These are phyloP conservation scores for Brachyhypopomus occidentalis DNA, from an alignment of 2,113 vertebrate genomes.

Conservation along the genomic window DNA sequence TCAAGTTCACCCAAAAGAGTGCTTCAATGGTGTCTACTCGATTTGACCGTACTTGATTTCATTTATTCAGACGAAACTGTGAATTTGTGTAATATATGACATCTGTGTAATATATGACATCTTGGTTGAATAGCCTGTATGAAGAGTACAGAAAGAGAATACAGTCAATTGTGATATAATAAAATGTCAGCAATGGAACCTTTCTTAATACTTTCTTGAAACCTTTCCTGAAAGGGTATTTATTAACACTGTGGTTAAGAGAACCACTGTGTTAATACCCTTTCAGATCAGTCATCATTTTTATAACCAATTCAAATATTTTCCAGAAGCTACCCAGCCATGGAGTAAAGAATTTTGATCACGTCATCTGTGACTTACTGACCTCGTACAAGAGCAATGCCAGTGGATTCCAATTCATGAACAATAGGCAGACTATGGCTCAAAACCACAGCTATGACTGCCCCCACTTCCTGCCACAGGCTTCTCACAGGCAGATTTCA, in stretches of 20 bases:
- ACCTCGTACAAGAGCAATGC: not conserved
- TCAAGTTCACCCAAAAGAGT: too few relatives aligned
- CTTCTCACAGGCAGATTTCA: not conserved
- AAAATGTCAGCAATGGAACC: too few relatives aligned
- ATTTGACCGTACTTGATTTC: too few relatives aligned
- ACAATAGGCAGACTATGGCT: conserved; percentile 25
- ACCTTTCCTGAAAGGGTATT: not conserved
- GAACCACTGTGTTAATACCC: not conserved
- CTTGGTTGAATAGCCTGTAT: too few relatives aligned
- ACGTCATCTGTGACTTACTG: conserved; percentile 16
- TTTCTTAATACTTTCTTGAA: too few relatives aligned
- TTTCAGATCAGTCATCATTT: not conserved
- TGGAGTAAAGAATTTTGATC: conserved; percentile 36
- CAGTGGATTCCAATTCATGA: not conserved
- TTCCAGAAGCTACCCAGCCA: conserved; percentile 15
- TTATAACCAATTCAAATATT: conserved; percentile 15
- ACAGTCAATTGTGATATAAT: too few relatives aligned
- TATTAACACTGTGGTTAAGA: not conserved
- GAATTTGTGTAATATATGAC: too few relatives aligned
- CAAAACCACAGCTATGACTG: conserved; percentile 62
- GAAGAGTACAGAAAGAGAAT: too few relatives aligned
- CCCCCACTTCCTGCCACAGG: conserved; percentile 50
- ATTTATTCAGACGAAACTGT: too few relatives aligned
- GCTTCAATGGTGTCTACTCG: too few relatives aligned
- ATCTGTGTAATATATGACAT: too few relatives aligned